Conservation (phyloP, 2,888 invertebrate genomes). For the Ceraclea dissimilis region DNA sequence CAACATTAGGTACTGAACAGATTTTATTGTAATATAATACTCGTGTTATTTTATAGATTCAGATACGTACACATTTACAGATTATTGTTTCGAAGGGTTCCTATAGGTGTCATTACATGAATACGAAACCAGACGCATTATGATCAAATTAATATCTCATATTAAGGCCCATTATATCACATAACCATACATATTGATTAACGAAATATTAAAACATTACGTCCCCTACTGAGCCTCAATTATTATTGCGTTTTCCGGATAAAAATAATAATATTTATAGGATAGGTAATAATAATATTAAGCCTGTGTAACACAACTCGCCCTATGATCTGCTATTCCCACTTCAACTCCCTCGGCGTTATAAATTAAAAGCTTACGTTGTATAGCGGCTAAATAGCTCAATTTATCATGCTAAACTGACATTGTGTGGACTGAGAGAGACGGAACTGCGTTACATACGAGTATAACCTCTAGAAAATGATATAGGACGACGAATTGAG, state of each 20-base stretch:
- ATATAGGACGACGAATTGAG: conserved; percentile 16
- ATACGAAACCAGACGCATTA: not conserved
- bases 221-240: not conserved
- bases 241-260: conserved; percentile 5
- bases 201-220: not conserved
- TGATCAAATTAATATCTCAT: not conserved
- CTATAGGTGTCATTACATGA: not conserved
- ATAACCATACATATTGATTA: conserved; percentile 2
- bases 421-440: conserved; percentile 11
- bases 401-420: conserved; percentile 26
- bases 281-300: not conserved
- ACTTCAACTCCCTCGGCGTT: conserved; percentile 17
- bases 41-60: too few species aligned
- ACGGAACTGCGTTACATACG: not conserved
- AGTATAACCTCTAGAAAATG: conserved; percentile 1
- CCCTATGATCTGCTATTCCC: conserved; percentile 7
- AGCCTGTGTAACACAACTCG: not conserved
- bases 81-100: not conserved
- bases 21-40: too few species aligned
- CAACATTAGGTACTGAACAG: too few species aligned
- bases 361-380: conserved; percentile 25
- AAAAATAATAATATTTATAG: not conserved
- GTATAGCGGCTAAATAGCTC: conserved; percentile 25
- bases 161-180: not conserved
- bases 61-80: too few species aligned